Evolutionary conservation across 2,797 vertebrate species (phyloP), one percentile per base, ranked within the genome.

Genomic region (Eulemur rubriventer): DNA sequence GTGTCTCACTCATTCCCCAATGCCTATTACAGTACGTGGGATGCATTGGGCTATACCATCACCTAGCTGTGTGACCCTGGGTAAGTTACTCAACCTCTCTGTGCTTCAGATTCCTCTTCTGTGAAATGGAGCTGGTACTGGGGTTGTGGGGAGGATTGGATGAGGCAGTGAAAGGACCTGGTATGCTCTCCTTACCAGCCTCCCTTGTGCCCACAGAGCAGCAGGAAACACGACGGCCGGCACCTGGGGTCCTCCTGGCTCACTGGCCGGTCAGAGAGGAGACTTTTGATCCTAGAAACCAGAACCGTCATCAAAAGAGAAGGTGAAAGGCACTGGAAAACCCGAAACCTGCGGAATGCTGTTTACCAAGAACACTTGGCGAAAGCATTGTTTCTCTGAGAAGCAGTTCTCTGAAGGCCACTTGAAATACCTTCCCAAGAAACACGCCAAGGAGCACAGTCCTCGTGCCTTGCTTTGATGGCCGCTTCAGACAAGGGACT

Each of bases 301-400:
- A 8, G 50, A 59, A 20, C 72, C 3, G 0, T 63, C 57, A 30
- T 96, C 88, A 38, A 88, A 89, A 93, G 90, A 50, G 52, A 83
- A 91, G 43, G 88, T 33, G n/a, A 35, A 65, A 90, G 88, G 63
- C 10, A 0, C 28, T 24, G 69, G 89, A 78, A 75, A 85, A 30
- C 67, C 35, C 67, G 46, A 73, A 33, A 30, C 67, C 75, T 63
- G 87, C 57, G 43, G 69, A 78, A 76, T 83, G 93, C 17, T 81
- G 90, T 89, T 92, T 86, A 85, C 82, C 0, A 9, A 83, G 89
- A 67, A 78, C 41, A 26, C 94, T 81, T 76, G 35, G 41, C 6
- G 0, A 82, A 59, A 80, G 91, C 55, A 38, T 48, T 96, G 95
- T 96, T 98, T 93, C 89, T 73, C 95, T 6, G 50, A 86, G 91